phyloP scores from a whole-genome alignment of 2,113 vertebrate species.

The Grammomys surdaster region DNA sequence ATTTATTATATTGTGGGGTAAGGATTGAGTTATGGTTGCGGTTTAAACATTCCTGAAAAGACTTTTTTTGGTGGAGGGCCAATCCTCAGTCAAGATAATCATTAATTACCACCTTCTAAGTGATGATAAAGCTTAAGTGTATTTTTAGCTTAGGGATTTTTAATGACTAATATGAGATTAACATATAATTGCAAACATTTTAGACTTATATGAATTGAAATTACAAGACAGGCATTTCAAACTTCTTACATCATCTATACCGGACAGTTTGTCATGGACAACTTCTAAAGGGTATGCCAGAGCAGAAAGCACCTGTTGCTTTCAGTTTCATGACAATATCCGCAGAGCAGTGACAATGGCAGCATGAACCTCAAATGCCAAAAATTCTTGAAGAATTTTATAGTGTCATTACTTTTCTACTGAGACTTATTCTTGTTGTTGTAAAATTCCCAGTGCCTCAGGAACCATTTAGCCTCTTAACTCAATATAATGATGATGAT shows the following conservation, averaged over 20 bases:
- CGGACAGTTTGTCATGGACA: background rate
- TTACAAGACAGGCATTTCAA: background rate
- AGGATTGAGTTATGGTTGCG: background rate
- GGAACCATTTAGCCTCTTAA: background rate
- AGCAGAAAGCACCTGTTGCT: background rate
- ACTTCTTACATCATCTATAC: background rate
- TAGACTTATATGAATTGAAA: background rate
- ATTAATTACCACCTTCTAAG: background rate
- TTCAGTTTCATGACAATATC: background rate
- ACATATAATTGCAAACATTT: background rate
- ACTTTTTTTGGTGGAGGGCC: background rate
- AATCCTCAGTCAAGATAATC: background rate
- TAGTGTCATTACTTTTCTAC: background rate
- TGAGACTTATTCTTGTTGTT: background rate
- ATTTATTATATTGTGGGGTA: background rate
- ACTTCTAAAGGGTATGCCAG: background rate
- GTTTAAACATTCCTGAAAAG: background rate
- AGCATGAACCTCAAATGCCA: background rate
- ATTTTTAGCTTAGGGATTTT: background rate
- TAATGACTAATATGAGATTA: background rate
- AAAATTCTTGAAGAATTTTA: background rate
- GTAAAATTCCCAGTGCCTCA: background rate
- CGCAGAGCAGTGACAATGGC: background rate
- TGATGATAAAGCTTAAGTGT: background rate
- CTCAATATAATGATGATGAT: background rate